Evolutionary conservation across 1,140 invertebrate species (phyloP).

Genomic region (Schlechtendalia chinensis): DNA sequence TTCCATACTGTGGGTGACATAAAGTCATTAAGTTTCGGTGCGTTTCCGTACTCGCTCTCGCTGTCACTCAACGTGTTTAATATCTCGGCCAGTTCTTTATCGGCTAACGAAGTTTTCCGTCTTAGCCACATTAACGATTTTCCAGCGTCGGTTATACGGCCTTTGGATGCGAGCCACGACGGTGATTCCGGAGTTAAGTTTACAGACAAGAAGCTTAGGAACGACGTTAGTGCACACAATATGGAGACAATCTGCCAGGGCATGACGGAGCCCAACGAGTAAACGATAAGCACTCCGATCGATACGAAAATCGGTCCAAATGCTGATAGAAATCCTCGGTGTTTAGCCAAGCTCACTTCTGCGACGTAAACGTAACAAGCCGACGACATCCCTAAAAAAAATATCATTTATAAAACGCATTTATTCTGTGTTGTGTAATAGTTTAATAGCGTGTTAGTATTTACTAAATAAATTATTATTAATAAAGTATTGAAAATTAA

Average conservation of each 20-base stretch:
- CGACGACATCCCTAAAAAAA: conserved; percentile 55
- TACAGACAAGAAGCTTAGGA: conserved; percentile 59
- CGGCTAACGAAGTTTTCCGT: conserved; percentile 60
- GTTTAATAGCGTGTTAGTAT: no score
- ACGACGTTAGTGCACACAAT: conserved; percentile 52
- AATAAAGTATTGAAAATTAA: no score
- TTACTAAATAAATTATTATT: no score
- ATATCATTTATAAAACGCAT: no score
- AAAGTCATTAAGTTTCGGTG: conserved; percentile 50
- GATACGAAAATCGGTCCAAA: conserved; percentile 60
- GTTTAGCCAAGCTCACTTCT: conserved; percentile 55
- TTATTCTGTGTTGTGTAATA: no score
- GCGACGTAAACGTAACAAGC: conserved; percentile 56
- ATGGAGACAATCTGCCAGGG: conserved; percentile 55
- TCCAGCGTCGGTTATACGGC: conserved; percentile 61
- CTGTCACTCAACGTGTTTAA: conserved; percentile 54
- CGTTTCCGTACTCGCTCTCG: not conserved
- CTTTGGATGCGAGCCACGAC: conserved; percentile 62
- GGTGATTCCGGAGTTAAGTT: conserved; percentile 71
- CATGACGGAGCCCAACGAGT: conserved; percentile 57
- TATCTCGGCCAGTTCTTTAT: conserved; percentile 63
- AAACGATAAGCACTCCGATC: conserved; percentile 60
- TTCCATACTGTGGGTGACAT: conserved; percentile 60
- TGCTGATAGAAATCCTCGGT: conserved; percentile 54
- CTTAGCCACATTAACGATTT: conserved; percentile 62